Evolutionary conservation across 2,113 vertebrate species (phyloP).

Genomic region (Mesembrinibis cayennensis): DNA sequence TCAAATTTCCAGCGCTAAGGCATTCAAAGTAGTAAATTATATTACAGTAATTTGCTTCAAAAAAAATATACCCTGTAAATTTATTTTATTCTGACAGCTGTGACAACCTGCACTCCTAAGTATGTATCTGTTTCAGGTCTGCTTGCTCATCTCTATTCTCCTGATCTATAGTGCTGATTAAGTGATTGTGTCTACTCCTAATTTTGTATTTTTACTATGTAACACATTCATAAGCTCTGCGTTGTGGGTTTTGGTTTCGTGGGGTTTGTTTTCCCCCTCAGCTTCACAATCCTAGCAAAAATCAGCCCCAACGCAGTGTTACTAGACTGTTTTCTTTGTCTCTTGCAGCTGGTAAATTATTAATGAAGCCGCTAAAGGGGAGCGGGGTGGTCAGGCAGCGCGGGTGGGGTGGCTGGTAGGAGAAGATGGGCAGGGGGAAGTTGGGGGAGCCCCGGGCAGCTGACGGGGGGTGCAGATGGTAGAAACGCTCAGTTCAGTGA

Average conservation of each 20-base stretch:
- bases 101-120: constrained; percentile 13
- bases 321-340: constrained; percentile 62
- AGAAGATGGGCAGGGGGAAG: background rate
- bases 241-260: background rate
- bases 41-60: constrained; percentile 33
- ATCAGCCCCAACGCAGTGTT: background rate
- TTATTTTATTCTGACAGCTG: constrained; percentile 33
- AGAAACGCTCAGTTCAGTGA: background rate
- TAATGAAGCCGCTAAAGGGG: constrained; percentile 15
- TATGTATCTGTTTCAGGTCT: background rate
- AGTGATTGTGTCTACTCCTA: background rate
- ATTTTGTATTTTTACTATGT: background rate
- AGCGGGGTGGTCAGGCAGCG: background rate
- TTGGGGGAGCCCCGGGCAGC: background rate
- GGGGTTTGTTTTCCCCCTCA: too few species aligned
- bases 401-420: background rate
- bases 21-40: constrained; percentile 21
- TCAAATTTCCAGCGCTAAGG: background rate
- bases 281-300: background rate
- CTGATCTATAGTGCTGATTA: background rate
- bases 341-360: constrained; percentile 63
- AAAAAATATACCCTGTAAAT: constrained; percentile 2
- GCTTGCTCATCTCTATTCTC: background rate
- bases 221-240: background rate
- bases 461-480: background rate